A percentile compares a stretch with the other conserved stretches of the same genome.
Evolutionary conservation across 2,113 vertebrate species (phyloP).

Genomic region (Strix aluco): DNA sequence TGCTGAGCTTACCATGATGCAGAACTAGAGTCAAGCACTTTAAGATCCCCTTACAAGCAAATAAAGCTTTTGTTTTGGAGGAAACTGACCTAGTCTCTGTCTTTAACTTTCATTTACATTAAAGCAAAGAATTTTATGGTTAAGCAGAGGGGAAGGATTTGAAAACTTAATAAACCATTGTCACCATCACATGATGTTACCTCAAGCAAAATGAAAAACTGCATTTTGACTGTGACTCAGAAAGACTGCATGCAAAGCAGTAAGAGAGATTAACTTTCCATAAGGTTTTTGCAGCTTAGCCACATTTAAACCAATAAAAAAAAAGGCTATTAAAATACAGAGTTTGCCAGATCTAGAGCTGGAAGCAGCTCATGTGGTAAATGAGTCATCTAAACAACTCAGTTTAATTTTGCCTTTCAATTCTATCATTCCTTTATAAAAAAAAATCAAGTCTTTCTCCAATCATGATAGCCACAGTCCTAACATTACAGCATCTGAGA

Average conservation of each 20-base stretch:
- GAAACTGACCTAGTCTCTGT: neutral
- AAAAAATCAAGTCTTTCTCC: neutral
- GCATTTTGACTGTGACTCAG: constrained; percentile 29
- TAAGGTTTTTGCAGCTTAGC: constrained; percentile 20
- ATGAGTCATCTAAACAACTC: constrained; percentile 49
- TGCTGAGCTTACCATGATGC: neutral
- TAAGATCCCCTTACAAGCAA: neutral
- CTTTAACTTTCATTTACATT: neutral
- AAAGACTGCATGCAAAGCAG: neutral
- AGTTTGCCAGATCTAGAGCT: constrained; percentile 16
- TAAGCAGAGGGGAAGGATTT: neutral
- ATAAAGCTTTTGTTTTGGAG: neutral
- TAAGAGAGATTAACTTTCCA: neutral
- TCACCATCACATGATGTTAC: neutral
- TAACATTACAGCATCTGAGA: neutral
- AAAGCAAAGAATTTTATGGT: neutral
- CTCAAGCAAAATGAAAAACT: constrained; percentile 14
- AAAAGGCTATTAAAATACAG: constrained; percentile 15
- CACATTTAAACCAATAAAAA: constrained; percentile 5
- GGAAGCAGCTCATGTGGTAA: constrained; percentile 20
- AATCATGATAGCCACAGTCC: neutral
- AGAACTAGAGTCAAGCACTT: neutral
- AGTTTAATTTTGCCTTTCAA: neutral
- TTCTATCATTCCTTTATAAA: neutral
- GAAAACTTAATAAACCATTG: neutral